Percentiles rank a stretch among this genome's conserved stretches.
These are phyloP conservation scores for Hystrix brachyura DNA, from an alignment of 2,113 vertebrate genomes.

Conservation along the genomic window DNA sequence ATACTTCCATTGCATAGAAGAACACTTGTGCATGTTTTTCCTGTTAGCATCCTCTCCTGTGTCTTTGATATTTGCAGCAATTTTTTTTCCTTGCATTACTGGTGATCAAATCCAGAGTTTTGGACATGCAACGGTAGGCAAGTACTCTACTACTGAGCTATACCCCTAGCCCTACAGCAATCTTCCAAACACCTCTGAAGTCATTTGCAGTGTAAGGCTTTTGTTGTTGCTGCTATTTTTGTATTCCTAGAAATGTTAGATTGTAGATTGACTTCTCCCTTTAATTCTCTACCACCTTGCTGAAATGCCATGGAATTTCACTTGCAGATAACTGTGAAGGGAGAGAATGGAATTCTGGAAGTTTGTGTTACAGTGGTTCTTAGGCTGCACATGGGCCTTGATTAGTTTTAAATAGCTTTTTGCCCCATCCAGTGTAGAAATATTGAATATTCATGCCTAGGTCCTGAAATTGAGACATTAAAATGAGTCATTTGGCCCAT, in stretches of 20 bases:
- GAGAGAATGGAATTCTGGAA: not conserved
- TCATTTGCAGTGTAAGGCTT: not conserved
- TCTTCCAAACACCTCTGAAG: not conserved
- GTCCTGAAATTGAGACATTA: not conserved
- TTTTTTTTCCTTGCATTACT: not conserved
- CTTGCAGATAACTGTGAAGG: conserved; percentile 8
- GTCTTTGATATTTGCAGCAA: not conserved
- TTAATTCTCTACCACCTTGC: not conserved
- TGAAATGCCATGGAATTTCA: not conserved
- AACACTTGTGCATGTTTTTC: not conserved
- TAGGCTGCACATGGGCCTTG: not conserved
- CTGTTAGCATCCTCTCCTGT: not conserved
- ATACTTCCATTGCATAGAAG: not conserved
- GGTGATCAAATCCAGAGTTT: not conserved
- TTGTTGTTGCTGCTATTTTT: not conserved
- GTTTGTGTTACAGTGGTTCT: not conserved
- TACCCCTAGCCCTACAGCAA: not conserved
- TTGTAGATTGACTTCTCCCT: not conserved
- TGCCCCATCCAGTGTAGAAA: not conserved
- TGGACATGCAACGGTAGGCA: not conserved
- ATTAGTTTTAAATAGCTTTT: conserved; percentile 26
- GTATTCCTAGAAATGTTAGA: not conserved
- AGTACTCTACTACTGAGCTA: not conserved
- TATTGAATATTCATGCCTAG: not conserved
- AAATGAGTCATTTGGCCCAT: not conserved